phyloP scores from a whole-genome alignment of 2,113 vertebrate species.

The Empidonax alnorum region DNA sequence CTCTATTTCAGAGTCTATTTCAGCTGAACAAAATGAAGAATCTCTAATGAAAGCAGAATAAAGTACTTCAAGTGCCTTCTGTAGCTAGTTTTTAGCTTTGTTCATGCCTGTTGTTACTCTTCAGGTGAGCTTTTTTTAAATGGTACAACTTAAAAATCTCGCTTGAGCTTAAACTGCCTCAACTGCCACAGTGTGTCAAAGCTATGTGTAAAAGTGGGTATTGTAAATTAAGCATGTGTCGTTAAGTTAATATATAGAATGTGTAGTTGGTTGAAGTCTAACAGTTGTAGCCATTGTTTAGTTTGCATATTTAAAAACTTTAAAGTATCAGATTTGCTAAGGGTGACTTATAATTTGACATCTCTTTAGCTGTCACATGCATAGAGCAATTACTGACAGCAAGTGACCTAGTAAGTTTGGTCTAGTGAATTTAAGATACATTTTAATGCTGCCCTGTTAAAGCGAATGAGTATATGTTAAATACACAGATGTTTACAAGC shows the following conservation, averaged over 20 bases:
- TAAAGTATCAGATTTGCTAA: constrained; percentile 45
- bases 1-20: constrained; percentile 1
- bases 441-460: constrained; percentile 53
- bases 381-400: constrained; percentile 52
- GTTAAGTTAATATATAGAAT: constrained; percentile 49
- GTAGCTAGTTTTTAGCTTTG: constrained; percentile 75
- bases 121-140: constrained; percentile 69
- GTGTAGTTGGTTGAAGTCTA: constrained; percentile 62
- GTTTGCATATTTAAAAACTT: constrained; percentile 51
- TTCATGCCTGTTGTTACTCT: constrained; percentile 74
- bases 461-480: constrained; percentile 53
- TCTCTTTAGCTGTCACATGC: constrained; percentile 61
- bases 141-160: constrained; percentile 39
- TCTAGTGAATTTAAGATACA: constrained; percentile 51
- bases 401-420: constrained; percentile 46
- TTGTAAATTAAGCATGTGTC: constrained; percentile 61
- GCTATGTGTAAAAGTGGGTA: constrained; percentile 30
- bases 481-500: constrained; percentile 70
- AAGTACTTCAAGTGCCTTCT: constrained; percentile 76
- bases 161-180: constrained; percentile 72
- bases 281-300: constrained; percentile 46
- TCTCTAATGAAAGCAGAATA: constrained; percentile 87
- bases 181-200: constrained; percentile 58
- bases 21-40: constrained; percentile 79
- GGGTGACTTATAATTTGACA: constrained; percentile 43